Conservation (phyloP, 2,113 vertebrate species). For the Gadus macrocephalus region DNA sequence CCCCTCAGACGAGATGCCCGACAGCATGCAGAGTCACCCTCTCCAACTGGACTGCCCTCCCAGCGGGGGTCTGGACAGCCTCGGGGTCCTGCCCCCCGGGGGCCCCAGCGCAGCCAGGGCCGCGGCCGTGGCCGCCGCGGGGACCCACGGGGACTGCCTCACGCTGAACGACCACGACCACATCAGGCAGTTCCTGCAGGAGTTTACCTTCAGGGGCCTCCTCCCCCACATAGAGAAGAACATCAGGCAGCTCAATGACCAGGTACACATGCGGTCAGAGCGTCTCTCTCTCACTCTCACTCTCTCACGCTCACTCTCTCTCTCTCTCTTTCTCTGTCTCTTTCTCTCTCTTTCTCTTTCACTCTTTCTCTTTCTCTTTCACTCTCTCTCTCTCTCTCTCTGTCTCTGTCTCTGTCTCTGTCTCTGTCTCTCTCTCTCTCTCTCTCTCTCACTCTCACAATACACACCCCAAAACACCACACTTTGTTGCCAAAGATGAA, state of each 20-base stretch:
- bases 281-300: no score
- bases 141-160: slow-evolving; percentile 83
- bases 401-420: no score
- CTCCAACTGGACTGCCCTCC: slow-evolving; percentile 77
- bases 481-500: no score
- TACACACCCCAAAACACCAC: no score
- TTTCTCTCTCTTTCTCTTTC: no score
- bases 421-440: no score
- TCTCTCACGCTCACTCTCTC: neutral
- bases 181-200: slow-evolving; percentile 95
- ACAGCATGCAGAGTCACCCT: slow-evolving; percentile 77
- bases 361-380: no score
- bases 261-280: slow-evolving; percentile 69
- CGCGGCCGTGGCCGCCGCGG: slow-evolving; percentile 41
- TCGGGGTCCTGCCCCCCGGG: slow-evolving; percentile 52
- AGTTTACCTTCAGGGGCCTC: slow-evolving; percentile 95
- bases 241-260: slow-evolving; percentile 95
- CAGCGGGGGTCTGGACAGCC: slow-evolving; percentile 61
- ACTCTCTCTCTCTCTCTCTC: no score
- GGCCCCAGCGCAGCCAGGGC: slow-evolving; percentile 70
- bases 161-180: slow-evolving; percentile 93
- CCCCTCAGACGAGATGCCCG: slow-evolving; percentile 71
- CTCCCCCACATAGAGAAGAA: slow-evolving; percentile 96
- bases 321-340: no score
- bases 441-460: no score